Conservation (phyloP, 2,888 invertebrate genomes). For the Aplocera efformata region DNA sequence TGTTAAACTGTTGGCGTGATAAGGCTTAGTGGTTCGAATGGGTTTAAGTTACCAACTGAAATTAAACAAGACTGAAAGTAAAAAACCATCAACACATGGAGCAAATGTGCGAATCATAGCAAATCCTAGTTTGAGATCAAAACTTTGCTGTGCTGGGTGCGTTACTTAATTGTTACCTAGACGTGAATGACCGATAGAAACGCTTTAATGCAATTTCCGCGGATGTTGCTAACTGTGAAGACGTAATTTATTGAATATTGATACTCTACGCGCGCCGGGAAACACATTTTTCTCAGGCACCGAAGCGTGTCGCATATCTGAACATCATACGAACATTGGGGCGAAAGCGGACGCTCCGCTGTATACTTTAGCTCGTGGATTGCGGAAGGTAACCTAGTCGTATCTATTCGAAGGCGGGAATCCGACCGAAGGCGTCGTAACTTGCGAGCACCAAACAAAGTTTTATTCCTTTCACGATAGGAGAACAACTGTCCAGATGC, state of each 20-base stretch:
- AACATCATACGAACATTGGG: conserved; percentile 34
- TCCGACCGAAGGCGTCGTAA: conserved; percentile 21
- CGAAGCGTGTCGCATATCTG: conserved; percentile 57
- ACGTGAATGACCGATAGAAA: conserved; percentile 16
- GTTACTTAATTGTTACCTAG: too few species aligned
- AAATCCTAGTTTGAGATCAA: too few species aligned
- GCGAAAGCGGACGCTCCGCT: conserved; percentile 43
- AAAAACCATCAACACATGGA: too few species aligned
- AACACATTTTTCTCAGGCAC: conserved; percentile 70
- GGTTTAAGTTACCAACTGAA: too few species aligned
- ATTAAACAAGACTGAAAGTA: too few species aligned
- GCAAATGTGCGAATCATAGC: too few species aligned
- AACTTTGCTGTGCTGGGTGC: too few species aligned
- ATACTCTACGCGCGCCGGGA: conserved; percentile 26
- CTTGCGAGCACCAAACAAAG: conserved; percentile 23
- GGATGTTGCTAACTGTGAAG: conserved; percentile 12
- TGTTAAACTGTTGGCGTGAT: too few species aligned
- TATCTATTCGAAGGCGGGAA: conserved; percentile 32
- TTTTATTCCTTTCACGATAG: conserved; percentile 22
- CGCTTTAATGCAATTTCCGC: conserved; percentile 14
- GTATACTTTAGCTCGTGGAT: conserved; percentile 23
- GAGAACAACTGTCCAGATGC: conserved; percentile 8
- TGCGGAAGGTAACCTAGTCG: conserved; percentile 38
- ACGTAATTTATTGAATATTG: conserved; percentile 25
- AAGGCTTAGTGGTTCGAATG: too few species aligned